Evolutionary conservation across 2,113 vertebrate species (phyloP).

Genomic region (Oreochromis aureus): DNA sequence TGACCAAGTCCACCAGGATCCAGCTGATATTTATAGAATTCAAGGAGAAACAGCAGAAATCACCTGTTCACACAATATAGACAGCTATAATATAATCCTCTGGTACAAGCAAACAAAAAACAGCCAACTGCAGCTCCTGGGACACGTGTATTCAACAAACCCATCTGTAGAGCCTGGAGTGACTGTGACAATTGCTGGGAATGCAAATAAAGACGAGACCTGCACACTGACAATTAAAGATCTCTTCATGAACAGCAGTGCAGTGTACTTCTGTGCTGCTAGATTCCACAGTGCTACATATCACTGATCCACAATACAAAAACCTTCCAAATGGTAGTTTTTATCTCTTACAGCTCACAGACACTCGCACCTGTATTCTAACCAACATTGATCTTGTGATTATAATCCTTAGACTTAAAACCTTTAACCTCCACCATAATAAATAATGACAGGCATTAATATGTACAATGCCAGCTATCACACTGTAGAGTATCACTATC

Average conservation of each 20-base stretch:
- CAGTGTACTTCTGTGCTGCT: constrained; percentile 11
- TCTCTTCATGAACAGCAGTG: not conserved
- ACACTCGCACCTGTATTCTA: not conserved
- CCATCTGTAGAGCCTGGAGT: not conserved
- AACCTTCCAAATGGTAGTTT: not conserved
- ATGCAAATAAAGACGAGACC: not conserved
- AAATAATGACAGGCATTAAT: not conserved
- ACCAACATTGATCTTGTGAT: not conserved
- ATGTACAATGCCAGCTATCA: not conserved
- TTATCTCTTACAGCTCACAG: not conserved
- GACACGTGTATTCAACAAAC: rapidly evolving
- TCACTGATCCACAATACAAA: not conserved
- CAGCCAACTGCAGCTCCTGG: not conserved
- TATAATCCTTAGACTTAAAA: not conserved
- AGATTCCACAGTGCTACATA: not conserved
- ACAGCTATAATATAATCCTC: too few relatives aligned
- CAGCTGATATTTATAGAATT: too few relatives aligned
- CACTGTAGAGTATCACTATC: not conserved
- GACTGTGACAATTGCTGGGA: not conserved
- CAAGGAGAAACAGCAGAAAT: too few relatives aligned
- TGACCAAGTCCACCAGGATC: too few relatives aligned
- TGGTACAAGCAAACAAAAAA: not conserved
- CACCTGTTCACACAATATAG: too few relatives aligned
- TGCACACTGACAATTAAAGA: not conserved
- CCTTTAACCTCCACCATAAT: not conserved